These are phyloP conservation scores for Cerceris rybyensis DNA, from an alignment of 2,888 invertebrate genomes.

Conservation along the genomic window DNA sequence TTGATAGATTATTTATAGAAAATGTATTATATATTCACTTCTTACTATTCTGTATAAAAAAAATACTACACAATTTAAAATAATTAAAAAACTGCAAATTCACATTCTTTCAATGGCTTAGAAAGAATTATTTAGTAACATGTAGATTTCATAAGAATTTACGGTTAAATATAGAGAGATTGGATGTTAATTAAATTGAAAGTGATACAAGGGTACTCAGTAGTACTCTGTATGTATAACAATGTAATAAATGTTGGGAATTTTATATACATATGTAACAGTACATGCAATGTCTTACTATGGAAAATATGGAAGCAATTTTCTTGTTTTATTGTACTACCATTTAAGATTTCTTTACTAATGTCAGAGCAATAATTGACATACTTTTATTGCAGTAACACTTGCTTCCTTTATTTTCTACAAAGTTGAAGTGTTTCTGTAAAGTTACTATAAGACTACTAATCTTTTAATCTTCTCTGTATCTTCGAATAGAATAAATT, in stretches of 20 bases:
- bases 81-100: background rate
- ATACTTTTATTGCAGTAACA: background rate
- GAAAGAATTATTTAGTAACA: background rate
- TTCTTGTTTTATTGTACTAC: conserved; percentile 1
- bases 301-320: background rate
- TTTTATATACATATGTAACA: conserved; percentile 11
- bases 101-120: background rate
- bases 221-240: background rate
- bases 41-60: background rate
- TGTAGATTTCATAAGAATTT: background rate
- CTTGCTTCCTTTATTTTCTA: background rate
- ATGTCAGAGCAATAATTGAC: background rate
- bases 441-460: conserved; percentile 6
- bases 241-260: background rate
- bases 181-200: background rate
- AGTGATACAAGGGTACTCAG: background rate
- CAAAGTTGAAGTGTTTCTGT: conserved; percentile 1
- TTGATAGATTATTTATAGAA: background rate
- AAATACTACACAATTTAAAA: background rate
- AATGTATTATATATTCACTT: background rate
- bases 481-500: conserved; percentile 24
- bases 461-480: conserved; percentile 9
- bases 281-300: background rate
- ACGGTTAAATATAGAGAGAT: background rate
- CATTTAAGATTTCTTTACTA: background rate